Evolutionary conservation across 2,797 vertebrate genomes (phyloP).

Genomic region (Coregonus suidteri): DNA sequence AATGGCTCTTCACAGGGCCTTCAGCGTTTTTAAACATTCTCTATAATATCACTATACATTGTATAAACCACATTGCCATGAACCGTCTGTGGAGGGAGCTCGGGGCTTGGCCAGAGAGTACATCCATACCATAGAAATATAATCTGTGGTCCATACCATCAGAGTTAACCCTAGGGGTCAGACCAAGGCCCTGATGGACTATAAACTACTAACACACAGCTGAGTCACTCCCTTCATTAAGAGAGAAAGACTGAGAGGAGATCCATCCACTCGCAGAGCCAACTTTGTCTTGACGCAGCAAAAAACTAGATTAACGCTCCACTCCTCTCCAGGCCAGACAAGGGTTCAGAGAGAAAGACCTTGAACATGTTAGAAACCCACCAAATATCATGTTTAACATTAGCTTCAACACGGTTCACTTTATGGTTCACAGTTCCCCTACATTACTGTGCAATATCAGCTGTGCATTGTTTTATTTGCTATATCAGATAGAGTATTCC

Average conservation of each 20-base stretch:
- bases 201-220: conserved; percentile 40
- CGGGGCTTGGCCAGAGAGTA: background rate
- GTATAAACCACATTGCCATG: background rate
- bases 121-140: background rate
- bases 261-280: background rate
- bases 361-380: conserved; percentile 14
- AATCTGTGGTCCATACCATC: background rate
- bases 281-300: conserved; percentile 15
- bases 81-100: background rate
- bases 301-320: conserved; percentile 7
- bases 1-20: background rate
- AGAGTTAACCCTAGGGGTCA: background rate
- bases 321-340: background rate
- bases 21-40: background rate
- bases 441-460: too few species aligned
- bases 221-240: conserved; percentile 51
- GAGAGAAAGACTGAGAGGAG: background rate
- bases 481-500: too few species aligned
- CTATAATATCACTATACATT: background rate
- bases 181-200: background rate
- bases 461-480: too few species aligned
- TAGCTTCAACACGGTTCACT: background rate
- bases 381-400: background rate
- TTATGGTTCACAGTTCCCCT: background rate
- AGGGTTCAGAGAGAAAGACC: conserved; percentile 10